Evolutionary conservation across 2,797 vertebrate species (phyloP), one percentile per base, ranked within the genome.

Genomic region (Gallinago solitaria): DNA sequence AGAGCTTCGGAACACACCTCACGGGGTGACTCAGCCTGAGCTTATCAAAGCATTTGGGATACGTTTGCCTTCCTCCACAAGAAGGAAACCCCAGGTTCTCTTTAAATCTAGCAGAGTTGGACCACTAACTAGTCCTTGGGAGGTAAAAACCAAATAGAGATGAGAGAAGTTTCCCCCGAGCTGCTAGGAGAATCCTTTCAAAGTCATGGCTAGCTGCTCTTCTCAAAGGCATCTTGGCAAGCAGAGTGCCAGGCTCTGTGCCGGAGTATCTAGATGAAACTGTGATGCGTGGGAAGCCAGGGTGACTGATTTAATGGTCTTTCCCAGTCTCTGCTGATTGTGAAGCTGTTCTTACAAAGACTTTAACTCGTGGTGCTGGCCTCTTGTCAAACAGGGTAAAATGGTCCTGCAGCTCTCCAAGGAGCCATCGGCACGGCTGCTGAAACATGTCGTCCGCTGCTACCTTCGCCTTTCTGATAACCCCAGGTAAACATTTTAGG

Each of bases 321-420:
- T 79, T 87, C 43, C 51, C n/a, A n/a, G 33, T 61, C 47, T 65
- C 33, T 84, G 56, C 35, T 83, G 67, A n/a, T 65, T 27, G 39
- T 64, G 61, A 84, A 79, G n/a, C n/a, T 84, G 37, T 70, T 63
- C 30, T 67, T 64, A 33, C 9, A 48, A 84, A 57, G 32, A 6
- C 51, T 77, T 63, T 91, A 94, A 96, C 82, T 87, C 80, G 32
- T 90, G 86, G 27, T 32, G 32, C 80, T 95, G 88, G 45, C 64
- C 69, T 96, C 69, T 95, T 95, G 28, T 95, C 71, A 47, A 87
- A 84, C 97, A 99, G 99, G 99, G 99, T 79, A 99, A 99, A 96
- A 99, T 99, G 99, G 99, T 99, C 94, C 98, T 99, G 94, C 99
- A 99, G 97, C 98, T 99, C 64, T 99, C 99, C 56, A 99, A 99